Percentiles rank a stretch among this genome's conserved stretches.
These are phyloP conservation scores for Solenopsis fugax DNA, from an alignment of 1,140 invertebrate genomes.

Conservation along the genomic window DNA sequence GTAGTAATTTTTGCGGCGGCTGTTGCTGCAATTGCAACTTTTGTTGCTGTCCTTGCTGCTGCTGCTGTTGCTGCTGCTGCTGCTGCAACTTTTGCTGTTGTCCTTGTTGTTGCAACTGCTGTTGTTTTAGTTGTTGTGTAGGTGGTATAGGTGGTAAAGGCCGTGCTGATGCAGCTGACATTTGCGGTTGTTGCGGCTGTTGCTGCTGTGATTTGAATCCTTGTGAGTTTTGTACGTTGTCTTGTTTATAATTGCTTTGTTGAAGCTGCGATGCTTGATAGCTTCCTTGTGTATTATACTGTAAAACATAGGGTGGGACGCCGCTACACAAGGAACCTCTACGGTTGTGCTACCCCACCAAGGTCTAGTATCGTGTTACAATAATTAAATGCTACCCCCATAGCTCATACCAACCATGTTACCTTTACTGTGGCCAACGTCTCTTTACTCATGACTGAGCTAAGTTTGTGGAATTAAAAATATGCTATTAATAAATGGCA, in stretches of 20 bases:
- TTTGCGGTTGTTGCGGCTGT: slow-evolving; percentile 60
- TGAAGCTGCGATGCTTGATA: slow-evolving; percentile 78
- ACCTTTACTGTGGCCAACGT: slow-evolving; percentile 76
- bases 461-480: slow-evolving; percentile 68
- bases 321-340: slow-evolving; percentile 87
- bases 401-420: slow-evolving; percentile 81
- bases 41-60: slow-evolving; percentile 64
- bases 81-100: slow-evolving; percentile 62
- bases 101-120: slow-evolving; percentile 55
- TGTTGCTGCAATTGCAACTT: slow-evolving; percentile 27
- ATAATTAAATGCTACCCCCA: slow-evolving; percentile 83
- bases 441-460: slow-evolving; percentile 81
- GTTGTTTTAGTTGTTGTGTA: slow-evolving; percentile 53
- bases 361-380: slow-evolving; percentile 84
- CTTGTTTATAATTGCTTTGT: slow-evolving; percentile 78
- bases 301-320: slow-evolving; percentile 86
- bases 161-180: slow-evolving; percentile 44
- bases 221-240: slow-evolving; percentile 66
- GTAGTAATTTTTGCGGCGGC: slow-evolving; percentile 54
- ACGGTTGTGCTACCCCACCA: slow-evolving; percentile 86
- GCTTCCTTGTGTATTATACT: slow-evolving; percentile 83
- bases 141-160: slow-evolving; percentile 21
- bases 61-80: slow-evolving; percentile 61
- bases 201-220: slow-evolving; percentile 73
- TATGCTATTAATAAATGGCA: neutral